Evolutionary conservation across 2,888 invertebrate species (phyloP).

Genomic region (Malthinus seriepunctatus): DNA sequence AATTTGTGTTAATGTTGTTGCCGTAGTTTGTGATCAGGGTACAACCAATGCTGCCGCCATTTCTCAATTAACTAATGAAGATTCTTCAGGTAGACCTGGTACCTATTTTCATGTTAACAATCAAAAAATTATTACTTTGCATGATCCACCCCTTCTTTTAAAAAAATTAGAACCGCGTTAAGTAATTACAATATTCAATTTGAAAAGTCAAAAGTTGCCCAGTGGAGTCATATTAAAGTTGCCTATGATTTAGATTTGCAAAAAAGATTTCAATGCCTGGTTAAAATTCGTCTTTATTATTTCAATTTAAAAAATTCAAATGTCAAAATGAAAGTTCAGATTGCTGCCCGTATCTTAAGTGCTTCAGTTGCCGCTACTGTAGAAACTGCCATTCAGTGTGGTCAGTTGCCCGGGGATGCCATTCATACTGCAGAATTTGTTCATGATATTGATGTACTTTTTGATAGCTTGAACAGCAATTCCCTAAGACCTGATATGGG

Average conservation of each 20-base stretch:
- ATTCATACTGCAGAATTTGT: too few relatives aligned
- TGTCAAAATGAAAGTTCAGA: conserved; percentile 1
- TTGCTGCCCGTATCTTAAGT: conserved; percentile 9
- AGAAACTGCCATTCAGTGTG: too few relatives aligned
- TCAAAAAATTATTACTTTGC: neutral
- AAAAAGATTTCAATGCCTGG: neutral
- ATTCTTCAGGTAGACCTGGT: neutral
- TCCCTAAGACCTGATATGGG: too few relatives aligned
- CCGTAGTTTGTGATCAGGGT: neutral
- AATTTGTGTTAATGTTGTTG: neutral
- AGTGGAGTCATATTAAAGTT: neutral
- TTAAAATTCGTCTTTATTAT: neutral
- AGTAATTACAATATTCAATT: neutral
- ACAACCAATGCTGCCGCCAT: neutral
- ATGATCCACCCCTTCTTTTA: conserved; percentile 1
- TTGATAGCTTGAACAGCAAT: too few relatives aligned
- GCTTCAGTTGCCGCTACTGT: conserved; percentile 5
- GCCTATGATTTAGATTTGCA: neutral
- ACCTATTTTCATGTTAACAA: neutral
- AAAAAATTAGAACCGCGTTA: neutral
- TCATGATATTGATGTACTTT: too few relatives aligned
- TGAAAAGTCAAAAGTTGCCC: neutral
- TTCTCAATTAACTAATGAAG: neutral
- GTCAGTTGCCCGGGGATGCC: too few relatives aligned
- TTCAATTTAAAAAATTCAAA: neutral